phyloP scores from a whole-genome alignment of 2,113 vertebrate genomes.

The Lucifuga dentata region DNA sequence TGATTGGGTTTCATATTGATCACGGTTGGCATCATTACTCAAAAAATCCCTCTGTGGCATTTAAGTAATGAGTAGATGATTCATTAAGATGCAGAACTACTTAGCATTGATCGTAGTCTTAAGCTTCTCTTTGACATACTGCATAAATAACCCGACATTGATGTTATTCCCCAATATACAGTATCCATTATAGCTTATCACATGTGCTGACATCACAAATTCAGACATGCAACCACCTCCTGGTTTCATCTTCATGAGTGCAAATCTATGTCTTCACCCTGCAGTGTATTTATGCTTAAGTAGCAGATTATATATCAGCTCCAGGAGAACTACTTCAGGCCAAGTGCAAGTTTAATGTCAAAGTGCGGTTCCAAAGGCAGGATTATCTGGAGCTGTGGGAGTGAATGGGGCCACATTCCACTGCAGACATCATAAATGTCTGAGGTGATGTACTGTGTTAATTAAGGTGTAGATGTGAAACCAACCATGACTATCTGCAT shows the following conservation, averaged over 20 bases:
- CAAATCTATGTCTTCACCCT: conserved; percentile 31
- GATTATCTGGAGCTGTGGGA: conserved; percentile 27
- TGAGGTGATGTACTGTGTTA: conserved; percentile 10
- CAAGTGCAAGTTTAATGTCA: conserved; percentile 26
- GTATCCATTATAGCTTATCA: conserved; percentile 45
- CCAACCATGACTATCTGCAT: not conserved
- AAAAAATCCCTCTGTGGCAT: conserved; percentile 43
- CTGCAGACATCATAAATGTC: conserved; percentile 15
- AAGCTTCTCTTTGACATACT: conserved; percentile 41
- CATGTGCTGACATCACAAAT: conserved; percentile 71
- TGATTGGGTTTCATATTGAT: conserved; percentile 45
- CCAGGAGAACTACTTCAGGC: conserved; percentile 33
- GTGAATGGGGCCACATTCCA: conserved; percentile 9
- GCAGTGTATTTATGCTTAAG: conserved; percentile 58
- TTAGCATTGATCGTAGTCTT: conserved; percentile 65
- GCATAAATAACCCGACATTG: conserved; percentile 51
- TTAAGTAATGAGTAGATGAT: conserved; percentile 69
- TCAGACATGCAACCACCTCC: conserved; percentile 38
- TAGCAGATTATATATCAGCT: conserved; percentile 66
- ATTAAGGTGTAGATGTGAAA: conserved; percentile 26
- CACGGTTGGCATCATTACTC: conserved; percentile 46
- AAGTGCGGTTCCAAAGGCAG: conserved; percentile 36
- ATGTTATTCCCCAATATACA: conserved; percentile 38
- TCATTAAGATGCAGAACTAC: conserved; percentile 59
- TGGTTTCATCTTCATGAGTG: conserved; percentile 69